Conservation (phyloP, 2,888 invertebrate genomes). For the Apamea monoglypha region DNA sequence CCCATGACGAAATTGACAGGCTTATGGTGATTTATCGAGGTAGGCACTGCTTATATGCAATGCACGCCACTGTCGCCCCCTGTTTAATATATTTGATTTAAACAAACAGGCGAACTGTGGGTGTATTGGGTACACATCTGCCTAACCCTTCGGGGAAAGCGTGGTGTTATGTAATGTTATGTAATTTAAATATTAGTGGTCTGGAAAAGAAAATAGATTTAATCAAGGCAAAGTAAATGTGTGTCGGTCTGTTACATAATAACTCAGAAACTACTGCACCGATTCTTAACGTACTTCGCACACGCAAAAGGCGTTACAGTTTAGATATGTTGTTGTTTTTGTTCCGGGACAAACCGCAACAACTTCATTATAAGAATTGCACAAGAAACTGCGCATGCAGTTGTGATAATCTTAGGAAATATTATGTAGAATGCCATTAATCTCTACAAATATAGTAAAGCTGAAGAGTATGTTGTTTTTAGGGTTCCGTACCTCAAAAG, state of each 20-base stretch:
- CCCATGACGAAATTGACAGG: too few relatives aligned
- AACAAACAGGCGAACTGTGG: too few relatives aligned
- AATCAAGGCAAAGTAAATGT: conserved; percentile 25
- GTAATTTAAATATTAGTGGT: neutral
- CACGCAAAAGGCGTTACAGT: conserved; percentile 45
- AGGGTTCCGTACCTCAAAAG: too few relatives aligned
- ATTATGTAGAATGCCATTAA: neutral
- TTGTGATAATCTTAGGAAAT: neutral
- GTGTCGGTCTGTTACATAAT: conserved; percentile 31
- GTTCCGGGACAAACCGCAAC: conserved; percentile 14
- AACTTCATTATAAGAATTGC: conserved; percentile 4
- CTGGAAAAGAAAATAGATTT: neutral
- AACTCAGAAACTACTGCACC: conserved; percentile 29
- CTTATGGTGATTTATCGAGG: too few relatives aligned
- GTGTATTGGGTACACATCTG: too few relatives aligned
- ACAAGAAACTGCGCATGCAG: neutral
- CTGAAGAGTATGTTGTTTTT: neutral
- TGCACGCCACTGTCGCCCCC: too few relatives aligned
- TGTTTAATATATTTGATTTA: too few relatives aligned
- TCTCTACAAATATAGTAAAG: neutral
- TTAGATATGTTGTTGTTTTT: conserved; percentile 35
- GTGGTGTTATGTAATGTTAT: too few relatives aligned
- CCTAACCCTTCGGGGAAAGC: too few relatives aligned
- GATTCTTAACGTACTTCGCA: conserved; percentile 29
- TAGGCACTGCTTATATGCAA: too few relatives aligned